Conservation (phyloP, 1,140 invertebrate genomes). For the Theocolax elegans region DNA sequence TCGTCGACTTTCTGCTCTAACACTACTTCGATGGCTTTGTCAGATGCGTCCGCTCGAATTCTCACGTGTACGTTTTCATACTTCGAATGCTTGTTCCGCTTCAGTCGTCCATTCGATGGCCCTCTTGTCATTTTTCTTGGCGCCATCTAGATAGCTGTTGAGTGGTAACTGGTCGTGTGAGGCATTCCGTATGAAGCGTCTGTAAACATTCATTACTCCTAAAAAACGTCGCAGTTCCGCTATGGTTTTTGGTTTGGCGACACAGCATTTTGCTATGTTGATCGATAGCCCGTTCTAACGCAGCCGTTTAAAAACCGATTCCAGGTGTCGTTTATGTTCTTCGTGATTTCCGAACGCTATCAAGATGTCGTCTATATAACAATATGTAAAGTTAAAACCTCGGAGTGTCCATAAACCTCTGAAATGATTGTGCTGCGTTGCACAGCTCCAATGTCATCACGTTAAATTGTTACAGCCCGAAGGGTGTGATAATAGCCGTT, state of each 20-base stretch:
- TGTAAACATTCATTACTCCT: neutral
- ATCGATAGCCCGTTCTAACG: too few relatives aligned
- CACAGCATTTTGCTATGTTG: too few relatives aligned
- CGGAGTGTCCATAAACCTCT: too few relatives aligned
- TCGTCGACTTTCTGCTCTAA: neutral
- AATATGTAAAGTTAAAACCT: too few relatives aligned
- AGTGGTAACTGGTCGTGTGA: neutral
- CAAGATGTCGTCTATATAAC: too few relatives aligned
- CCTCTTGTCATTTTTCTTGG: conserved; percentile 1
- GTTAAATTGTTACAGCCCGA: too few relatives aligned
- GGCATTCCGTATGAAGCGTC: neutral
- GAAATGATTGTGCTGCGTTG: too few relatives aligned
- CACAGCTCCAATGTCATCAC: too few relatives aligned
- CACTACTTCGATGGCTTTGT: neutral
- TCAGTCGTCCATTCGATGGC: neutral
- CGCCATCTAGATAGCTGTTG: neutral
- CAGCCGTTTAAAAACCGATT: too few relatives aligned
- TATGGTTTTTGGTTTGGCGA: neutral
- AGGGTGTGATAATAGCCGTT: too few relatives aligned
- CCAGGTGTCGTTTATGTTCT: too few relatives aligned
- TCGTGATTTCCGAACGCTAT: too few relatives aligned
- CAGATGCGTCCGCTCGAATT: neutral
- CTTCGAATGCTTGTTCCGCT: neutral
- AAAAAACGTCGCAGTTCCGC: neutral
- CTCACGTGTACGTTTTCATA: neutral